Evolutionary conservation across 2,888 invertebrate genomes (phyloP).

Genomic region (Cremastobaeus sp.): DNA sequence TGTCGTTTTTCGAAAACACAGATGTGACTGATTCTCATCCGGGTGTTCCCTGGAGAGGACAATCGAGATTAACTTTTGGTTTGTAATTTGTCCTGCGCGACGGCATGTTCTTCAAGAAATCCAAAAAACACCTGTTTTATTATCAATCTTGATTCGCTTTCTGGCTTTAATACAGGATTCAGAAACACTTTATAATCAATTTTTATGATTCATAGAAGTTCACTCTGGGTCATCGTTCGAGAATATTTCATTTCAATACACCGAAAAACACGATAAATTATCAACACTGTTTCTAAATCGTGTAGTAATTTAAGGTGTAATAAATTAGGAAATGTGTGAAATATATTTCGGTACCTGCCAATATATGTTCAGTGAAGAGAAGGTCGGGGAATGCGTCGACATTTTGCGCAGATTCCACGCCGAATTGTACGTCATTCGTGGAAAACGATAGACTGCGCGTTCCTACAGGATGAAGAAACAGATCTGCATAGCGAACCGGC

Average conservation of each 20-base stretch:
- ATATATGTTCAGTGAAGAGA: slow-evolving; percentile 33
- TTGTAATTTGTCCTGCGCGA: slow-evolving; percentile 70
- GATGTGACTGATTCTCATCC: slow-evolving; percentile 78
- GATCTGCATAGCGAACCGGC: slow-evolving; percentile 75
- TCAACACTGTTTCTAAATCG: slow-evolving; percentile 2
- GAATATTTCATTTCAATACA: no score
- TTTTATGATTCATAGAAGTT: not conserved
- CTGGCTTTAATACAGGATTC: no score
- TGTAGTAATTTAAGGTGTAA: slow-evolving; percentile 15
- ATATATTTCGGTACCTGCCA: slow-evolving; percentile 34
- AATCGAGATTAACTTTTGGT: slow-evolving; percentile 74
- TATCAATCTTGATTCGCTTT: no score
- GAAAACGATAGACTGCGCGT: slow-evolving; percentile 71
- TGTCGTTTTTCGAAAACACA: slow-evolving; percentile 74
- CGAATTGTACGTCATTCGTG: slow-evolving; percentile 74
- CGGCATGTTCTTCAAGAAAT: slow-evolving; percentile 47
- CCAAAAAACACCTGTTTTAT: slow-evolving; percentile 45
- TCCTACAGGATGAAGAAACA: slow-evolving; percentile 63
- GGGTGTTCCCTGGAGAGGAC: slow-evolving; percentile 73
- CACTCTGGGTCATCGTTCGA: not conserved
- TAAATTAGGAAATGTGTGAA: slow-evolving; percentile 23
- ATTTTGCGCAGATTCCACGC: slow-evolving; percentile 45
- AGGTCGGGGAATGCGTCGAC: slow-evolving; percentile 35
- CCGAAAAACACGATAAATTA: no score
- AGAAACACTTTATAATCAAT: no score